phyloP scores from a whole-genome alignment of 2,888 invertebrate genomes.

The Drosophila mettleri region DNA sequence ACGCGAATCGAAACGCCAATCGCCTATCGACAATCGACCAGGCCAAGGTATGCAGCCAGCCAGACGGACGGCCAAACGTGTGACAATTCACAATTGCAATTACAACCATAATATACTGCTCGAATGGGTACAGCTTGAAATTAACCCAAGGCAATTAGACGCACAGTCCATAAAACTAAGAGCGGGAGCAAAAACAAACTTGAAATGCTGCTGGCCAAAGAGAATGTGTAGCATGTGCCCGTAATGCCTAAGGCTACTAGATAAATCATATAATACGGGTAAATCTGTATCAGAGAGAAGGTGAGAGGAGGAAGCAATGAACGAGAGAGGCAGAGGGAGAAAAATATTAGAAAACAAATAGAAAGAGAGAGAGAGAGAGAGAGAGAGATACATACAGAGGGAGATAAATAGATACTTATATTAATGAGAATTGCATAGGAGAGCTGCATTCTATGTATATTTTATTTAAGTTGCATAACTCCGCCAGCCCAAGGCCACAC shows the following conservation, averaged over 20 bases:
- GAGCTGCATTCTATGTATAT: neutral
- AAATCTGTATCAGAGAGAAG: neutral
- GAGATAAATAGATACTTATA: neutral
- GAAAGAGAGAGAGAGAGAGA: neutral
- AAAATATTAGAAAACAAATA: too few relatives aligned
- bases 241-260: neutral
- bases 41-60: slow-evolving; percentile 33
- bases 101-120: slow-evolving; percentile 17
- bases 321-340: neutral
- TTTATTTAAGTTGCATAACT: neutral
- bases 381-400: neutral
- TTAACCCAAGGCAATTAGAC: slow-evolving; percentile 33
- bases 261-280: neutral
- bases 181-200: slow-evolving; percentile 6
- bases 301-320: neutral
- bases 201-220: slow-evolving; percentile 1
- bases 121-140: slow-evolving; percentile 5
- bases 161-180: slow-evolving; percentile 6
- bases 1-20: slow-evolving; percentile 42
- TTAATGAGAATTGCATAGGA: neutral
- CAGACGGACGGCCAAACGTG: slow-evolving; percentile 15
- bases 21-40: slow-evolving; percentile 20
- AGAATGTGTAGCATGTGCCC: slow-evolving; percentile 8
- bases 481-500: neutral
- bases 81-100: slow-evolving; percentile 34